Base-by-base conservation (phyloP, 2,797 vertebrate genomes). In the Myotis pilosus region DNA sequence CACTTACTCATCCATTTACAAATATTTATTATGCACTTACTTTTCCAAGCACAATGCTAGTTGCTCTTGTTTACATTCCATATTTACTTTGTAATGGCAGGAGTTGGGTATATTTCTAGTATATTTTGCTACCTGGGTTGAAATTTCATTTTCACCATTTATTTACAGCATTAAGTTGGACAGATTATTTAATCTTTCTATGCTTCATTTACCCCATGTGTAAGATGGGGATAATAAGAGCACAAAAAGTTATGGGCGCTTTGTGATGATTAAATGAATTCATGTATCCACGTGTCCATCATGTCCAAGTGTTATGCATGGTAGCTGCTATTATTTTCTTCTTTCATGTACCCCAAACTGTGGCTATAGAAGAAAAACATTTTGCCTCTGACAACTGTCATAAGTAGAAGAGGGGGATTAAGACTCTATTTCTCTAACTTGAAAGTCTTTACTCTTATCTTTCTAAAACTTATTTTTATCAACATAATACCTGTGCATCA, bases 11-110 rank as follows among this genome's bases (percentile, higher is more conserved):
- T 47, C 92, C 23, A 57, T 94, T 81, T 79, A 66, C 13, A 78
- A 87, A 41, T 90, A 85, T 71, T 92, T 89, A n/a, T 69, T 90
- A 66, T 92, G 16, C 28, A 76, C 71, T 85, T 78, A 86, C 44
- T 79, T 25, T 86, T 25, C 36, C 64, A 90, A 57, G 6, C 36
- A 83, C 9, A 44, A n/a, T 57, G 60, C 25, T 53, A 49, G 55
- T 8, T 68, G 9, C 4, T 76, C 53, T 75, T 28, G 71, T 93
- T 82, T 95, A 92, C 86, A 97, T 82, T 80, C 4, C 10, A 6
- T 80, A 47, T 92, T 88, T 71, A 91, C 16, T 89, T 92, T 60
- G 15, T 9, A 44, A 12, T 86, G 83, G 36, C 33, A 41, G 57
- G 33, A 66, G 12, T 47, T 76, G 19, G 47, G 30, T 12, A 30